These are phyloP conservation scores for Scolanthus callimorphus DNA, from an alignment of 92 coral and sea anemone species.

Conservation along the genomic window DNA sequence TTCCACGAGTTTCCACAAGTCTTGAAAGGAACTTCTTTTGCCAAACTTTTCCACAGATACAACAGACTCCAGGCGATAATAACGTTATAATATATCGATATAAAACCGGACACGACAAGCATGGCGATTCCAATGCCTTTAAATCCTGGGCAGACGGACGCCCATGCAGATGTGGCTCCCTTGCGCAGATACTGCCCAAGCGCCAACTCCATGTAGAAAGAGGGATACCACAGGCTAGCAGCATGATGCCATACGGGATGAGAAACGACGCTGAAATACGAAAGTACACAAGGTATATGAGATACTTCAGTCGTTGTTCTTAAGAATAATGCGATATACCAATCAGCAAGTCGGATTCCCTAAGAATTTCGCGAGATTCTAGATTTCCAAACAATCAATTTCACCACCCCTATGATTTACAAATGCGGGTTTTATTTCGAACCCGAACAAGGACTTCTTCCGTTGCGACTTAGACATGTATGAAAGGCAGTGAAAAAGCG, in stretches of 20 bases:
- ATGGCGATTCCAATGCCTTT: constrained; percentile 77
- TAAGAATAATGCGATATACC: no score
- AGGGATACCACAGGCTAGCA: constrained; percentile 80
- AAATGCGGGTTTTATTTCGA: no score
- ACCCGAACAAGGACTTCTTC: no score
- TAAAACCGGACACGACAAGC: constrained; percentile 38
- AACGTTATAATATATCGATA: constrained; percentile 50
- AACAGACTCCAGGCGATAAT: constrained; percentile 31
- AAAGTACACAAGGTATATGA: no score
- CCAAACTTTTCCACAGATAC: constrained; percentile 25
- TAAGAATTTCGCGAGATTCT: no score
- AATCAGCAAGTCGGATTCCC: no score
- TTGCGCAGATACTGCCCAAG: constrained; percentile 84
- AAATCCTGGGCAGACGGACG: constrained; percentile 60
- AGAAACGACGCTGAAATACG: constrained; percentile 75
- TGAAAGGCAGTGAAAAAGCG: no score
- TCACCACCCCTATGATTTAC: no score
- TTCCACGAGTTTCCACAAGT: constrained; percentile 21
- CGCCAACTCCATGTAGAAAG: constrained; percentile 75
- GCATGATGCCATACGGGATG: constrained; percentile 67
- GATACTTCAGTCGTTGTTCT: no score
- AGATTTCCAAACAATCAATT: no score
- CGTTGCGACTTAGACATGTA: no score
- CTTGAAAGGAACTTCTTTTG: constrained; percentile 26
- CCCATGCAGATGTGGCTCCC: constrained; percentile 70